phyloP scores from a whole-genome alignment of 1,140 invertebrate species.

The Calycopis cecrops region DNA sequence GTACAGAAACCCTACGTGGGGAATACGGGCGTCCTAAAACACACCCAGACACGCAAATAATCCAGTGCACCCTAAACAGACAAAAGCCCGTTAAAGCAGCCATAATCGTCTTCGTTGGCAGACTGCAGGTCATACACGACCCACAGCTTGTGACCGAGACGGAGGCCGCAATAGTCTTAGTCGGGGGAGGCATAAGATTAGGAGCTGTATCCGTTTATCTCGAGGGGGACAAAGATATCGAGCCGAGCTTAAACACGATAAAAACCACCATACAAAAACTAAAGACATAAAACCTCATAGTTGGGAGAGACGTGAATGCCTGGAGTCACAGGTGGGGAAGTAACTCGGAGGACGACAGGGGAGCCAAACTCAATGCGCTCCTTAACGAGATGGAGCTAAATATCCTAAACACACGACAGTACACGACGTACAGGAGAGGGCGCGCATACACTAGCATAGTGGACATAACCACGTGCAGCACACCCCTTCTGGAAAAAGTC shows the following conservation, averaged over 20 bases:
- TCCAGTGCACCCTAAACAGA: conserved; percentile 28
- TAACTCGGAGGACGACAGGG: conserved; percentile 23
- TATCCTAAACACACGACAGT: conserved; percentile 29
- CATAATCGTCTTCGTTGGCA: neutral
- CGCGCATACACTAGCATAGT: conserved; percentile 28
- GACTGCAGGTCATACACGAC: conserved; percentile 26
- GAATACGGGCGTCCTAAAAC: conserved; percentile 11
- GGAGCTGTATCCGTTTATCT: conserved; percentile 26
- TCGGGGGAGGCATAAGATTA: neutral
- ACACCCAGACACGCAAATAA: conserved; percentile 15
- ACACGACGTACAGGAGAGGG: conserved; percentile 15
- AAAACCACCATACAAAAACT: neutral
- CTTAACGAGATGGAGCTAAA: conserved; percentile 29
- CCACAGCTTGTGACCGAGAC: conserved; percentile 31
- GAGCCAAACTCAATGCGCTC: conserved; percentile 15
- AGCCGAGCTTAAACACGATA: conserved; percentile 16
- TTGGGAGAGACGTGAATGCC: conserved; percentile 36
- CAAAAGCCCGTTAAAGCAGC: conserved; percentile 28
- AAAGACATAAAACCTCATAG: conserved; percentile 17
- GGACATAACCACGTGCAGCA: conserved; percentile 29
- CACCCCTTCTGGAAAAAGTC: neutral
- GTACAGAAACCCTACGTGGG: conserved; percentile 25
- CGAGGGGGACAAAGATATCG: conserved; percentile 26
- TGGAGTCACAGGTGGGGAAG: conserved; percentile 45
- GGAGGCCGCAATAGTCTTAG: conserved; percentile 19